These are phyloP conservation scores for Actinia equina DNA, from an alignment of 64 coral and sea anemone genomes.

Conservation along the genomic window DNA sequence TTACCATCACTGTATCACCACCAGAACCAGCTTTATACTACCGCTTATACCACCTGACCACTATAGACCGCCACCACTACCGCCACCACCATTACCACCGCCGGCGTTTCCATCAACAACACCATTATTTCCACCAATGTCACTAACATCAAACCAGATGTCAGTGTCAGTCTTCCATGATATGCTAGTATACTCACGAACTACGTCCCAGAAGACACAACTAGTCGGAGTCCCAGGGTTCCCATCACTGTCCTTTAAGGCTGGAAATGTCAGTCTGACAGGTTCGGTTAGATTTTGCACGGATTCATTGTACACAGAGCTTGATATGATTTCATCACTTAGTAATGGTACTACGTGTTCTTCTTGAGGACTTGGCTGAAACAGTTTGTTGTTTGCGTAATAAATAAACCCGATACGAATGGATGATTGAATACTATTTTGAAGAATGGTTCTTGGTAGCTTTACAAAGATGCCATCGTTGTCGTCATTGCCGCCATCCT, in stretches of 20 bases:
- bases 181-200: background rate
- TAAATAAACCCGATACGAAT: slow-evolving; percentile 36
- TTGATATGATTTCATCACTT: slow-evolving; percentile 37
- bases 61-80: too few relatives aligned
- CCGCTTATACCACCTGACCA: too few relatives aligned
- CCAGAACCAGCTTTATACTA: too few relatives aligned
- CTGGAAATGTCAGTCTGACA: slow-evolving; percentile 34
- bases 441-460: background rate
- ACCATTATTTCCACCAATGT: too few relatives aligned
- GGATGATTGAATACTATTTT: background rate
- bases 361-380: slow-evolving; percentile 10
- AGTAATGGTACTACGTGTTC: background rate
- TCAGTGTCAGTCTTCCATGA: background rate
- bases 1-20: too few relatives aligned
- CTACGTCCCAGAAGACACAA: slow-evolving; percentile 46
- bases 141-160: too few relatives aligned
- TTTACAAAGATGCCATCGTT: background rate
- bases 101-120: too few relatives aligned
- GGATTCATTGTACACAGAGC: slow-evolving; percentile 35
- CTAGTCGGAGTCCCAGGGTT: background rate
- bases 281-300: slow-evolving; percentile 42
- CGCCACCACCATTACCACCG: too few relatives aligned
- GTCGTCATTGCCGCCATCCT: background rate
- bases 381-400: slow-evolving; percentile 64
- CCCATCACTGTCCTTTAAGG: background rate